These are phyloP conservation scores for Chanos chanos DNA, from an alignment of 2,797 vertebrate species.

Conservation along the genomic window DNA sequence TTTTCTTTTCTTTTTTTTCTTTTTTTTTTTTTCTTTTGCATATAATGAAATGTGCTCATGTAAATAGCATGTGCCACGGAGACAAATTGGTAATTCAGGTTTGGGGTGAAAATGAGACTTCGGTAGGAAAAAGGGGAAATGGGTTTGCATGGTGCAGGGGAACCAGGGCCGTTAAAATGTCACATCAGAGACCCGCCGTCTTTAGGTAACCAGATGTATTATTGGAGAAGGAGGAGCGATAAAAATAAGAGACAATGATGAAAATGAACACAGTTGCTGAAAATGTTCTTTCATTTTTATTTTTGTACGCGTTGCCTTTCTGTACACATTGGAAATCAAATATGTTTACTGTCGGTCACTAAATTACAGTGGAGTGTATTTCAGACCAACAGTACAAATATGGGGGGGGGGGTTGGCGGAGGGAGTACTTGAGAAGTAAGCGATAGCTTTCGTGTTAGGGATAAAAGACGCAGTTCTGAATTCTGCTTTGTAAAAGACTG, in stretches of 20 bases:
- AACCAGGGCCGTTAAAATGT: constrained; percentile 81
- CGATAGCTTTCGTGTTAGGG: no score
- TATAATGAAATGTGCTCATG: constrained; percentile 94
- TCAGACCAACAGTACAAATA: no score
- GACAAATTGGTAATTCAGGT: constrained; percentile 94
- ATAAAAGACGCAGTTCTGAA: no score
- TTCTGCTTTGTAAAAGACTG: no score
- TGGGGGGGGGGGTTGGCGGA: no score
- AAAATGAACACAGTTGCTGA: constrained; percentile 58
- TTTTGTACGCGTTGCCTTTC: no score
- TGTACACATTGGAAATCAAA: no score
- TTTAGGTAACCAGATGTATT: constrained; percentile 74
- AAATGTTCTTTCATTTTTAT: no score
- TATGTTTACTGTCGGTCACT: no score
- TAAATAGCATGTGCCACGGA: constrained; percentile 94
- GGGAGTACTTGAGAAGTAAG: no score
- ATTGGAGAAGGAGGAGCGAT: constrained; percentile 69
- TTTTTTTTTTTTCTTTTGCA: constrained; percentile 98
- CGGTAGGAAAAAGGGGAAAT: constrained; percentile 76
- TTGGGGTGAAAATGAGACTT: constrained; percentile 81
- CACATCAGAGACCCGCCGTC: constrained; percentile 71
- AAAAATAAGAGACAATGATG: constrained; percentile 61
- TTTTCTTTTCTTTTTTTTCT: no score
- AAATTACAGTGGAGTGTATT: no score
- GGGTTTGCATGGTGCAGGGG: constrained; percentile 68